Evolutionary conservation across 2,797 vertebrate genomes (phyloP).

Genomic region (Netta rufina): DNA sequence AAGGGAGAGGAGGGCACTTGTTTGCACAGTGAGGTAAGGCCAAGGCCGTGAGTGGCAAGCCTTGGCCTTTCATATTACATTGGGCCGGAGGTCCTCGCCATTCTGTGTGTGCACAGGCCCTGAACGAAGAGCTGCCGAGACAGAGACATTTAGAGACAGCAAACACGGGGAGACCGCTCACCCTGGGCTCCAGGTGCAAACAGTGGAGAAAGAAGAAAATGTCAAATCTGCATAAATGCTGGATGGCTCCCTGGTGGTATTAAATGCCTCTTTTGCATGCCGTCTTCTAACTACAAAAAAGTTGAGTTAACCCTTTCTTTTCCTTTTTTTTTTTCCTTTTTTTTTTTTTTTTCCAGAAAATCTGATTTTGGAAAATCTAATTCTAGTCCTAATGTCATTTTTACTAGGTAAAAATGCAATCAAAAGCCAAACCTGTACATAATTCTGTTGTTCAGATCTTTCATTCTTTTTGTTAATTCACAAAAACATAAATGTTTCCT

Average conservation of each 20-base stretch:
- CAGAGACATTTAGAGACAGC: constrained; percentile 33
- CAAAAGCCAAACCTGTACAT: background rate
- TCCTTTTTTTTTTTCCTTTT: background rate
- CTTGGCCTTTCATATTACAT: background rate
- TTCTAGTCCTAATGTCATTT: background rate
- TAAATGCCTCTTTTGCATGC: constrained; percentile 22
- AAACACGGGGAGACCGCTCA: constrained; percentile 15
- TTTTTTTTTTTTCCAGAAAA: background rate
- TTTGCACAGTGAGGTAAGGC: background rate
- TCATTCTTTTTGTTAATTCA: background rate
- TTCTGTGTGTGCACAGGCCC: background rate
- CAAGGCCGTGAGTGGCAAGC: background rate
- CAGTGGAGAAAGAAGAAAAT: constrained; percentile 47
- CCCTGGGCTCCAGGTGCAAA: constrained; percentile 22
- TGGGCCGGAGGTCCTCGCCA: background rate
- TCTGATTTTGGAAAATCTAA: background rate
- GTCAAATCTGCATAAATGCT: constrained; percentile 60
- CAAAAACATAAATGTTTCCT: background rate
- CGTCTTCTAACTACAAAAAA: background rate
- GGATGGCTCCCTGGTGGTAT: background rate
- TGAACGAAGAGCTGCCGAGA: constrained; percentile 33
- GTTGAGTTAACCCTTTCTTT: constrained; percentile 19
- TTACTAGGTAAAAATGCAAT: background rate
- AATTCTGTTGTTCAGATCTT: background rate
- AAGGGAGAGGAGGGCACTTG: background rate